Conservation (phyloP, 2,113 vertebrate species). For the Leucopsar rothschildi region DNA sequence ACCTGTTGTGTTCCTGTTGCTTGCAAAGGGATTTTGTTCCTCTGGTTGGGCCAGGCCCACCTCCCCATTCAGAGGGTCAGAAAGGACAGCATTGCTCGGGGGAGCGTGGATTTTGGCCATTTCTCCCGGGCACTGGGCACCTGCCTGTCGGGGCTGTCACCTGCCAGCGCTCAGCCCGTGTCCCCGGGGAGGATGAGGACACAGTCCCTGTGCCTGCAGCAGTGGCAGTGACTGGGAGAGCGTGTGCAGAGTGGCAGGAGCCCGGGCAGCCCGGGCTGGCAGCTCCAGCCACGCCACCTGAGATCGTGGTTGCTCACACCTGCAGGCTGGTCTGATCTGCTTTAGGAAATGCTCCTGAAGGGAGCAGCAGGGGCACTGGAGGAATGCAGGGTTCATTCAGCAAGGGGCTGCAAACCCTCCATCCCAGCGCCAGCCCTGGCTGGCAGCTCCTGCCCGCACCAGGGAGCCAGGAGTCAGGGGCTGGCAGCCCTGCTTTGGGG, state of each 20-base stretch:
- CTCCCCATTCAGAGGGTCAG: background rate
- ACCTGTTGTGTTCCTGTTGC: background rate
- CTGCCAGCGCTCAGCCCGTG: rapidly evolving
- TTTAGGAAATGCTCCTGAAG: background rate
- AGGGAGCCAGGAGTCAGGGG: background rate
- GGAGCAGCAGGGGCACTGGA: background rate
- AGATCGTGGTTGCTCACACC: background rate
- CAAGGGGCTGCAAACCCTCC: background rate
- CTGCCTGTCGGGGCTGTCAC: background rate
- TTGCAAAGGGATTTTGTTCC: background rate
- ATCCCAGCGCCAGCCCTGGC: background rate
- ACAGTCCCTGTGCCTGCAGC: background rate
- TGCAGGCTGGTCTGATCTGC: background rate
- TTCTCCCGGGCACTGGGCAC: background rate
- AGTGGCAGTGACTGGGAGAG: background rate
- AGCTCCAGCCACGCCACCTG: rapidly evolving
- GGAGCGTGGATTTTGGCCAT: background rate
- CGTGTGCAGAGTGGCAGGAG: rapidly evolving
- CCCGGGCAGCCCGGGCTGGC: background rate
- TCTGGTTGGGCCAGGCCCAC: background rate
- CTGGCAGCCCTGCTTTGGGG: background rate
- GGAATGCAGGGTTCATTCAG: background rate
- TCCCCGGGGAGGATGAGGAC: background rate
- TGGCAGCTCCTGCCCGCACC: background rate
- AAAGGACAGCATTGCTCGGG: background rate